Base-by-base conservation (phyloP, 2,888 invertebrate genomes). In the Asteroscopus sphinx region DNA sequence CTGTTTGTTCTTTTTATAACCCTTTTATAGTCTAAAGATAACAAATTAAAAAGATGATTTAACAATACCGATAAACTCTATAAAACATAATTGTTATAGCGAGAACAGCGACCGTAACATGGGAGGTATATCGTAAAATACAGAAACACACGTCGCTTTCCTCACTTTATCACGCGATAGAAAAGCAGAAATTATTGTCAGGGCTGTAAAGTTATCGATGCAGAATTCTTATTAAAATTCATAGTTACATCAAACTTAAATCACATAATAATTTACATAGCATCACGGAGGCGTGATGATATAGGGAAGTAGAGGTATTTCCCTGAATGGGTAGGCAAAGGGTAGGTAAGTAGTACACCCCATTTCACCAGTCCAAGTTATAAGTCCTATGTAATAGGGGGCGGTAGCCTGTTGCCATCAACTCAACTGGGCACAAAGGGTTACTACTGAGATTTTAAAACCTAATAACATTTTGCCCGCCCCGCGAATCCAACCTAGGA, bases 61-160 rank as follows among this genome's bases (percentile, higher is more conserved):
- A 32, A 57, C 16, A 32, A 16, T 47, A 42, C 9, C 30, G 3
- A 52, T 44, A n/a, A 35, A 33, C 35, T 44, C 8, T 17, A 52
- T 62, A 39, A 47, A 51, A 35, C 15, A 35, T 39, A 11, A 68
- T 39, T 44, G 9, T 47, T 39, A 42, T 16, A 15, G 6, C n/a
- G 15, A 30, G 26, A 44, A 39, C 13, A 15, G 0, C 8, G 8
- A 39, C 33, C 37, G 3, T 52, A 21, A 45, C 32, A 37, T 37
- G 11, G 3, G 30, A 47, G 16, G 32, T 12, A 17, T 8, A 9
- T 51, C 11, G 33, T 61, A 41, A 61, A 49, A 17, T 39, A 26
- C 4, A 35, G 1, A 41, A 12, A 42, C 7, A 21, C n/a, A 12
- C n/a, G n/a, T 15, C 17, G 12, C 2, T 28, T 35, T 39, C 37